A percentile compares a stretch with the other conserved stretches of the same genome.
These are phyloP conservation scores for Prionailurus viverrinus DNA, from an alignment of 2,113 vertebrate species.

Conservation along the genomic window DNA sequence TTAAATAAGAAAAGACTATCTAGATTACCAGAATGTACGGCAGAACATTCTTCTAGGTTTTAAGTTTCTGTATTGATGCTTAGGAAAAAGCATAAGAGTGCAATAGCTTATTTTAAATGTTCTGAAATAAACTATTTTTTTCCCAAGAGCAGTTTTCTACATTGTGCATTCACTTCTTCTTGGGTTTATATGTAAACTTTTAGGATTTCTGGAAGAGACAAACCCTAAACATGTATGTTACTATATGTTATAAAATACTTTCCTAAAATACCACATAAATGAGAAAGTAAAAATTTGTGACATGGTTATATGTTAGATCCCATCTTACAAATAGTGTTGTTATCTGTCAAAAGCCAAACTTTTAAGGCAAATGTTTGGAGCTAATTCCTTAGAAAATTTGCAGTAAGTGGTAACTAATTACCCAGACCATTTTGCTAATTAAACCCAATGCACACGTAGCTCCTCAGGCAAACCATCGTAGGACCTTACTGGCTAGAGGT, in stretches of 20 bases:
- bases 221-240: not conserved
- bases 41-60: conserved; percentile 21
- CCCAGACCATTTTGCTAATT: not conserved
- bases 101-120: not conserved
- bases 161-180: not conserved
- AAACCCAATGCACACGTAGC: not conserved
- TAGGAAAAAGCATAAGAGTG: not conserved
- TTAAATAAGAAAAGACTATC: conserved; percentile 23
- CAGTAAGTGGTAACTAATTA: not conserved
- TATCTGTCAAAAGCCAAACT: not conserved
- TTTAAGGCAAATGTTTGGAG: not conserved
- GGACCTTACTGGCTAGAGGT: not conserved
- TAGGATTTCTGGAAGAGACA: conserved; percentile 14
- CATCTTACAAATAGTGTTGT: not conserved
- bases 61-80: not conserved
- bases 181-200: conserved; percentile 15
- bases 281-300: not conserved
- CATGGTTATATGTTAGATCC: not conserved
- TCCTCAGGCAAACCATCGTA: not conserved
- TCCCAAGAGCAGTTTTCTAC: not conserved
- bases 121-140: not conserved
- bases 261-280: conserved; percentile 33
- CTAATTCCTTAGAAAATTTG: not conserved
- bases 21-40: not conserved
- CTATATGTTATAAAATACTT: not conserved